A percentile compares a stretch with the other conserved stretches of the same genome.
Evolutionary conservation across 2,113 vertebrate genomes (phyloP).

Genomic region (Hepsetus odoe): DNA sequence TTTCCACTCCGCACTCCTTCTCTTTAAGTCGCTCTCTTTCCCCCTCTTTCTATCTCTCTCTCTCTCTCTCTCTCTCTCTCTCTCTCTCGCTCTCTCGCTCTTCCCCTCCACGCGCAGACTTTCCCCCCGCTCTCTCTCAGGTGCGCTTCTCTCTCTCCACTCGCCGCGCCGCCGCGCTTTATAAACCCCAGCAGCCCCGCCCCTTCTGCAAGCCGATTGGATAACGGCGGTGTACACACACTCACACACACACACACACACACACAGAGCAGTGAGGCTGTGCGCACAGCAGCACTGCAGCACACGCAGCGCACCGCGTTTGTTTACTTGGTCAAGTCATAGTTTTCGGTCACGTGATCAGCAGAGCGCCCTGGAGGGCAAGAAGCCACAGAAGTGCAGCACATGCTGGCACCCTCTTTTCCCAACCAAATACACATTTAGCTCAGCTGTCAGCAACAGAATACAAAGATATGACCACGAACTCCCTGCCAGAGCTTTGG

Average conservation of each 20-base stretch:
- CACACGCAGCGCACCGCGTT: background rate
- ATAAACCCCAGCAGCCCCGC: constrained; percentile 46
- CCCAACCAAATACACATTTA: too few species aligned
- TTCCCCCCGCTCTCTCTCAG: constrained; percentile 28
- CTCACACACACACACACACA: too few species aligned
- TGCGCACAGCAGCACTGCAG: background rate
- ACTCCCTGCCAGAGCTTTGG: too few species aligned
- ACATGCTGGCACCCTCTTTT: too few species aligned
- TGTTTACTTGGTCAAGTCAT: too few species aligned
- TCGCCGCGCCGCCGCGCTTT: constrained; percentile 56
- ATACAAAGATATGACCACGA: too few species aligned
- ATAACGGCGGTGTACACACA: background rate
- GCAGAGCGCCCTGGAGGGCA: too few species aligned
- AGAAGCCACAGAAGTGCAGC: too few species aligned
- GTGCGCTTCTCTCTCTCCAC: constrained; percentile 43
- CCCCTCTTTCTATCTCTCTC: background rate
- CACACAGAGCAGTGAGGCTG: background rate
- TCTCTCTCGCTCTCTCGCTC: background rate
- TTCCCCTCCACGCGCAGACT: background rate
- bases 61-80: background rate
- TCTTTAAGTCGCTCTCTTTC: background rate
- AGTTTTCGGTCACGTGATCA: too few species aligned
- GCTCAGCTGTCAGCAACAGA: too few species aligned
- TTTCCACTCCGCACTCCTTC: background rate
- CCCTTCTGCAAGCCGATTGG: background rate